Evolutionary conservation across 2,113 vertebrate species (phyloP).

Genomic region (Microtus montanus): DNA sequence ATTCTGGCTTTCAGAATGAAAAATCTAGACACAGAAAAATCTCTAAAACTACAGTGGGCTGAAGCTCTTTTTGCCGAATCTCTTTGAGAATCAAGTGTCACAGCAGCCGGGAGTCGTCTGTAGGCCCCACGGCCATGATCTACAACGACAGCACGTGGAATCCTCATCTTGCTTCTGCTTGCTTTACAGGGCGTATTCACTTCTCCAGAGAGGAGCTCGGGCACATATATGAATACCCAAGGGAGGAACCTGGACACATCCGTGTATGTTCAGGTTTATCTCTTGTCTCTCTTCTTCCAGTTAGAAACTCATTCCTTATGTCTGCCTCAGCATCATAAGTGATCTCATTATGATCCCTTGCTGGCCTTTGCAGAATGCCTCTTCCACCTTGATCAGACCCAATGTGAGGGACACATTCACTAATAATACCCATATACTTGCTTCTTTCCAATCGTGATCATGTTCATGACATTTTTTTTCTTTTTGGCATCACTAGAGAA

Average conservation of each 20-base stretch:
- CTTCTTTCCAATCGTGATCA: constrained; percentile 61
- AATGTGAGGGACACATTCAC: constrained; percentile 56
- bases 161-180: background rate
- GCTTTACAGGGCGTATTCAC: background rate
- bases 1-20: background rate
- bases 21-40: background rate
- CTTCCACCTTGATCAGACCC: constrained; percentile 52
- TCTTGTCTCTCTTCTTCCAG: constrained; percentile 33
- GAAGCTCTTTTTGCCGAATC: background rate
- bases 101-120: rapidly evolving
- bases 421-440: constrained; percentile 60
- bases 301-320: constrained; percentile 47
- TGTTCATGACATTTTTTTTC: constrained; percentile 45
- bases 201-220: background rate
- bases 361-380: constrained; percentile 17
- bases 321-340: constrained; percentile 45
- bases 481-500: constrained; percentile 54
- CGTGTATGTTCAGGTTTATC: background rate
- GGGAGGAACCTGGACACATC: background rate
- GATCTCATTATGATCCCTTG: constrained; percentile 63
- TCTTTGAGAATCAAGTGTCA: background rate
- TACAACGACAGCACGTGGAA: rapidly evolving
- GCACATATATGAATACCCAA: background rate
- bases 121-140: rapidly evolving
- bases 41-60: background rate